These are phyloP conservation scores for Cantharis flavilabris DNA, from an alignment of 2,888 invertebrate species.

Conservation along the genomic window DNA sequence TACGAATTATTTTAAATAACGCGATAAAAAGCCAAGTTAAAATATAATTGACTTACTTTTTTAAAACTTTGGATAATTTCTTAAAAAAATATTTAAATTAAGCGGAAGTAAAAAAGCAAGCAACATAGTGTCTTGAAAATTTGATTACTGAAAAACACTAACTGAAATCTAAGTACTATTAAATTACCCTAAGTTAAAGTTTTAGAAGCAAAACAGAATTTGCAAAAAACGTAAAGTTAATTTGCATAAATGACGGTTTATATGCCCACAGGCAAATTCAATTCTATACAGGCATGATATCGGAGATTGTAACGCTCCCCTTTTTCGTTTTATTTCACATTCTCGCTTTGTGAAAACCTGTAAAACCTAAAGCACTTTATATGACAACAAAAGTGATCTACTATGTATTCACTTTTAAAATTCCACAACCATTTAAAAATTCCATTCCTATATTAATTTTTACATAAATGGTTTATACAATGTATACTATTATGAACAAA, in stretches of 20 bases:
- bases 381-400: conserved; percentile 23
- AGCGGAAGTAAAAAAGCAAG: conserved; percentile 3
- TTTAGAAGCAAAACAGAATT: conserved; percentile 21
- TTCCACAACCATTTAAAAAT: conserved; percentile 24
- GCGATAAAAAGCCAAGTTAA: background rate
- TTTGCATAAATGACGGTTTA: conserved; percentile 36
- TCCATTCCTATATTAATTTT: conserved; percentile 27
- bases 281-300: conserved; percentile 29
- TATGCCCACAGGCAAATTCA: conserved; percentile 34
- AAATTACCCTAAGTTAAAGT: conserved; percentile 13
- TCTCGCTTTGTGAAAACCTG: conserved; percentile 29
- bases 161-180: conserved; percentile 21
- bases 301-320: conserved; percentile 19
- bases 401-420: conserved; percentile 16
- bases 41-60: background rate
- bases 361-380: conserved; percentile 19
- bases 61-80: background rate
- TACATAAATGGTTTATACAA: conserved; percentile 6
- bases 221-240: conserved; percentile 22
- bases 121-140: conserved; percentile 4
- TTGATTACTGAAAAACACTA: conserved; percentile 13
- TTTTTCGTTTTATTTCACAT: conserved; percentile 27
- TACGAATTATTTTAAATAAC: background rate
- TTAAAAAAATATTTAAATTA: conserved; percentile 20
- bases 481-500: background rate